Conservation (phyloP, 2,888 invertebrate genomes). For the Mactromeris polynyma region DNA sequence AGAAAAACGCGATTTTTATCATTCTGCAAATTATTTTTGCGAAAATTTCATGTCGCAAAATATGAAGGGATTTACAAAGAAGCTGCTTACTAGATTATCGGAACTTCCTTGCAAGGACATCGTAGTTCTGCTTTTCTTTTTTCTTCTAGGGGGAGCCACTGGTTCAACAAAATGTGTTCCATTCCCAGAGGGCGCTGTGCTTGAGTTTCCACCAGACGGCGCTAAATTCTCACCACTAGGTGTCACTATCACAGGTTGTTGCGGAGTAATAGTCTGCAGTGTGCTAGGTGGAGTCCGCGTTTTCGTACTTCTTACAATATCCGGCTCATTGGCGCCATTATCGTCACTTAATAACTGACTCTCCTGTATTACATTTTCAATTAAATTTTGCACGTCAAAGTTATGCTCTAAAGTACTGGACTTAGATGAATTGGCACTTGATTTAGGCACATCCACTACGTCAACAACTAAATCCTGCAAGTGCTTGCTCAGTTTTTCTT, state of each 20-base stretch:
- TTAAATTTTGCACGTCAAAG: conserved; percentile 69
- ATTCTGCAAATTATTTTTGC: too few species aligned
- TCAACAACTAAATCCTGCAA: conserved; percentile 63
- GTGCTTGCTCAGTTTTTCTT: conserved; percentile 66
- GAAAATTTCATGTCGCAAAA: too few species aligned
- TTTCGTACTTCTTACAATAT: conserved; percentile 97
- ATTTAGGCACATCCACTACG: neutral
- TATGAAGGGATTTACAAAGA: too few species aligned
- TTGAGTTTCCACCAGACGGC: neutral
- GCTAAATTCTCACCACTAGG: neutral
- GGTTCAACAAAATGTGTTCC: conserved; percentile 59
- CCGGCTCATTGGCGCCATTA: conserved; percentile 90
- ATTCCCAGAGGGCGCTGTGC: neutral
- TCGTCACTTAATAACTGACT: conserved; percentile 68
- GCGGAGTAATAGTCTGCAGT: conserved; percentile 43
- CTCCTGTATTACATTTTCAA: conserved; percentile 78
- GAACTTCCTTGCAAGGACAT: neutral
- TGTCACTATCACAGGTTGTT: conserved; percentile 16
- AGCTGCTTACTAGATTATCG: conserved; percentile 21
- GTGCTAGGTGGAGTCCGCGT: conserved; percentile 80
- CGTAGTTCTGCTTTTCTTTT: conserved; percentile 78
- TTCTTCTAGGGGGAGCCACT: conserved; percentile 82
- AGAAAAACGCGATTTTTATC: too few species aligned
- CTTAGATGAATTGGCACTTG: neutral
- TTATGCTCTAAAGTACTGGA: conserved; percentile 58